Base-by-base conservation (phyloP, 2,113 vertebrate species). In the Cochlearius cochlearius region DNA sequence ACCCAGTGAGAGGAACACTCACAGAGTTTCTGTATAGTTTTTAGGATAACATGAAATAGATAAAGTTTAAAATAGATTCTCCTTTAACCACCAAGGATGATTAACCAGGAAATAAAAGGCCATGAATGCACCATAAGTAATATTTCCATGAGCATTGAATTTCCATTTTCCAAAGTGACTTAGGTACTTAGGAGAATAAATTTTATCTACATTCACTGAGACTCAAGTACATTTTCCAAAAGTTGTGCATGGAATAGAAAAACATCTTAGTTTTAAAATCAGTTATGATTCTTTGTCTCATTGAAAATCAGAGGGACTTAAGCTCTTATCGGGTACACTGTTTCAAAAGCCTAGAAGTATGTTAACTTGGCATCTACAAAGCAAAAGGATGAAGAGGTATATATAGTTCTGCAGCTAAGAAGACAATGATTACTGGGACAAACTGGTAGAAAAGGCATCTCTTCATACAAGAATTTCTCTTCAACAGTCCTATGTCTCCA, bases 91-190 rank as follows among this genome's bases (percentile, higher is more conserved):
- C 17, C 10, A 15, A 72, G 38, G n/a, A 66, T 66, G 36, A 86
- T 92, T 86, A 95, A 85, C 32, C 39, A 64, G 22, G 26, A 95
- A 92, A 94, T 68, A 89, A 87, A 87, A 91, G 15, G 34, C 43
- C 50, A 21, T 23, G 56, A 72, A 68, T 53, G 29, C 11, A 49
- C 49, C 15, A 18, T 34, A 84, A 75, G 64, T 41, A 55, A 23
- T 56, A 66, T 43, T 89, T 95, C 63, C 38, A 82, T 59, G 81
- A 92, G 43, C 26, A 82, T 15, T 20, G 32, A 66, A 68, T 75
- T 95, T 94, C 49, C 17, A 34, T 94, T 94, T 92, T 88, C 62
- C 22, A 26, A 90, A 88, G 62, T 39, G 26, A 91, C 41, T 66
- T 58, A 62, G 22, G 49, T 81, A 59, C 68, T 72, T 58, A 47